Base-by-base conservation (phyloP, 2,113 vertebrate genomes). In the Boleophthalmus pectinirostris region DNA sequence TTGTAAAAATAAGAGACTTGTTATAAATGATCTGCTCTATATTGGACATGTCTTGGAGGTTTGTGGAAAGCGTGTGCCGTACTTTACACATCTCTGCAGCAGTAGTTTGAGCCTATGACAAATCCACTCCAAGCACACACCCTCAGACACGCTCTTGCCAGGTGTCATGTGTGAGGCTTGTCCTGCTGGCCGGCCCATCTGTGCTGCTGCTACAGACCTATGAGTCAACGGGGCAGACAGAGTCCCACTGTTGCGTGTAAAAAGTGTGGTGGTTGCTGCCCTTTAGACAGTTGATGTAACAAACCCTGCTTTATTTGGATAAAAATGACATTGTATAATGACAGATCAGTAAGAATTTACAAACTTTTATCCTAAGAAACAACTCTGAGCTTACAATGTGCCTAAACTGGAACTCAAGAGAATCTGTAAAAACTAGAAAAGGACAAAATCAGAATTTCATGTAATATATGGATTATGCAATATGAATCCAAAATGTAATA, bases 111-210 rank as follows among this genome's bases (percentile, higher is more conserved):
- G 75, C 64, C 65, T 54, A 69, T 87, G 82, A 89, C 79, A 81
- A 87, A 86, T 77, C 73, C 73, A 66, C 69, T 54, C 69, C 33
- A 9, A 70, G 61, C 75, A 67, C 75, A 67, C 77, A 71, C 77
- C 70, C 78, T 85, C 77, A 65, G 54, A 67, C 87, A 82, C 35
- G 61, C 69, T 35, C 68, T 78, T 80, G 81, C 85, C 75, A 77
- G 77, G 81, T 79, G 82, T 81, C 81, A 81, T 83, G 86, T 91
- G 88, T 82, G 77, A 90, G 84, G 80, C 74, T 70, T 80, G 80
- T 85, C 83, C 87, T 90, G 82, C 82, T 89, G 89, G 70, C 76
- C 15, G 61, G 38, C 61, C 88, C 88, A 91, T 89, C 88, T 90
- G 88, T 68, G 61, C 78, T 67, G 72, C 80, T 65, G 79, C 77